Evolutionary conservation across 2,888 invertebrate species (phyloP), one percentile per base, ranked within the genome.

Genomic region (Entomobrya proxima): DNA sequence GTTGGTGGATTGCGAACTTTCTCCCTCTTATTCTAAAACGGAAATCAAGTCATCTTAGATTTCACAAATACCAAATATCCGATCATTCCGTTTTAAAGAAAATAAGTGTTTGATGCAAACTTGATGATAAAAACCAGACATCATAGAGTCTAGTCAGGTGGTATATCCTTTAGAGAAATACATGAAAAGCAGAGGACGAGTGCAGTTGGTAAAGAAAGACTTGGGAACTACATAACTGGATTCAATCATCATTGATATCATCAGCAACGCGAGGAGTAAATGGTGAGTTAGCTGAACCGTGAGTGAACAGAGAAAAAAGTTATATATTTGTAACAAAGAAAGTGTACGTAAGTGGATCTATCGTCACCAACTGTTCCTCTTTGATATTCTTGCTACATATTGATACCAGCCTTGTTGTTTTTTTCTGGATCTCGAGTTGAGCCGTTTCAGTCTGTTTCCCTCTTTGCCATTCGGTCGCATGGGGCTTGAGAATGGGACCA

Each of bases 241-340:
- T 81, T 58, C 81, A 81, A 81, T 81, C 81, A 81, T 81, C 81
- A 69, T 69, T 35, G 69, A 69, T 69, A 44, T 44, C 44, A 69
- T 69, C 69, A 69, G 44, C 47, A 55, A n/a, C 27, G 50, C 40
- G 50, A 67, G 32, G 77, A 44, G 47, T 67, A 67, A 78, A 44
- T 67, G 44, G 72, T 55, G 32, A 80, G 50, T 52, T 55, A 27
- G 69, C 69, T 40, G 13, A 40, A 15, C 15, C 15, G 44, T 7
- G 7, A 11, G 7, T 11, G 9, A 40, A 40, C 3, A 21, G 27
- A 44, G 37, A 37, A 64, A 69, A 69, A 44, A 44, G 37, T 67
- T 67, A 37, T 37, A 67, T 15, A 40, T 7, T 21, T 40, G 44
- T 24, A 69, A 69, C 69, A 44, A 44, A 44, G 24, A 69, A 44